A percentile compares a stretch with the other conserved stretches of the same genome.
Conservation (phyloP, 92 coral and sea anemone species). For the Umimayanthus kanabou region DNA sequence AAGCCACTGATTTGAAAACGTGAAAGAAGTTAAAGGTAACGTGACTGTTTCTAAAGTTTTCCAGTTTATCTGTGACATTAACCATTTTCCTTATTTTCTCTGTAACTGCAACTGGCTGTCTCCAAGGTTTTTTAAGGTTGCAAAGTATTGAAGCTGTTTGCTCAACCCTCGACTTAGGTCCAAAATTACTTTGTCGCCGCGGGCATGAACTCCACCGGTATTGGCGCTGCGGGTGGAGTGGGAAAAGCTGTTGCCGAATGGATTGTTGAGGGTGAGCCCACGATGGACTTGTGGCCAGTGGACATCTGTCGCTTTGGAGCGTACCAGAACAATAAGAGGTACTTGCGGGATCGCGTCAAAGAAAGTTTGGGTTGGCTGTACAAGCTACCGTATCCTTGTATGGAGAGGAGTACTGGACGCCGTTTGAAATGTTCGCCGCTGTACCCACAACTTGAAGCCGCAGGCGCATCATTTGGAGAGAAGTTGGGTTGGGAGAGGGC, state of each 20-base stretch:
- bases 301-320: conserved; percentile 89
- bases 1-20: too few relatives aligned
- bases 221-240: conserved; percentile 89
- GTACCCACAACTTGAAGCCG: conserved; percentile 42
- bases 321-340: conserved; percentile 82
- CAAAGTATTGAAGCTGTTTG: background rate
- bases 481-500: conserved; percentile 59
- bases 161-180: conserved; percentile 46
- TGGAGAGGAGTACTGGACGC: conserved; percentile 59
- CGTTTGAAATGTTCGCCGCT: conserved; percentile 55
- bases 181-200: conserved; percentile 90
- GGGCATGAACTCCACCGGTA: conserved; percentile 90
- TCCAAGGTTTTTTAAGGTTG: background rate
- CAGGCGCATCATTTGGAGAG: conserved; percentile 50
- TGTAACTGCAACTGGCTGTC: background rate
- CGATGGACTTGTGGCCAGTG: conserved; percentile 84
- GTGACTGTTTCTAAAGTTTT: too few relatives aligned
- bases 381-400: conserved; percentile 62
- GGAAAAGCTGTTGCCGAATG: conserved; percentile 93
- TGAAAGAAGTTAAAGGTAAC: too few relatives aligned
- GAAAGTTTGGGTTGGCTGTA: conserved; percentile 77
- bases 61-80: too few relatives aligned
- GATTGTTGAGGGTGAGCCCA: conserved; percentile 91
- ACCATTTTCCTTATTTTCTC: too few relatives aligned
- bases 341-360: conserved; percentile 78